These are phyloP conservation scores for Trypoxylus dichotomus DNA, from an alignment of 1,140 invertebrate species.

Conservation along the genomic window DNA sequence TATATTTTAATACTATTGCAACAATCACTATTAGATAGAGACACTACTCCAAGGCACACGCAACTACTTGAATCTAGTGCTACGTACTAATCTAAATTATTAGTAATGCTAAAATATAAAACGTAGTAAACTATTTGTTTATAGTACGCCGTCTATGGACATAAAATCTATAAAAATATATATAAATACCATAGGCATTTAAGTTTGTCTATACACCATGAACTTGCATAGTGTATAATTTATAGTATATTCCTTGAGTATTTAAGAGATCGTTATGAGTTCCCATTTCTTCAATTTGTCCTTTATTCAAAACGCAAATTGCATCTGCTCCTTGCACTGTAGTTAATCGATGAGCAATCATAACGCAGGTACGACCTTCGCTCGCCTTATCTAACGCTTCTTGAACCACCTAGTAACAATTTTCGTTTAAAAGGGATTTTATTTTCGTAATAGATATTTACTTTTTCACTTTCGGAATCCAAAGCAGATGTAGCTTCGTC, in stretches of 20 bases:
- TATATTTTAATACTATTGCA: too few relatives aligned
- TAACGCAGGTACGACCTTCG: constrained; percentile 61
- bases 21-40: too few relatives aligned
- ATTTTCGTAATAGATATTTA: constrained; percentile 40
- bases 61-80: too few relatives aligned
- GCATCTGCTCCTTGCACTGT: constrained; percentile 75
- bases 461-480: constrained; percentile 73
- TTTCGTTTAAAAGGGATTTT: neutral
- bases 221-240: constrained; percentile 57
- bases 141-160: too few relatives aligned
- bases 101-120: too few relatives aligned
- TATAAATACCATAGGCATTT: neutral
- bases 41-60: too few relatives aligned
- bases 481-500: constrained; percentile 88
- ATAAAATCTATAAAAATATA: neutral
- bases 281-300: constrained; percentile 76
- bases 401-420: constrained; percentile 54
- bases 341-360: constrained; percentile 69
- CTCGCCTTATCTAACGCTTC: constrained; percentile 56
- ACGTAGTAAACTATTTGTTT: too few relatives aligned
- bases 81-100: too few relatives aligned
- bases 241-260: constrained; percentile 74
- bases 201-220: neutral
- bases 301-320: constrained; percentile 77
- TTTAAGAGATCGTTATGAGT: constrained; percentile 76